These are phyloP conservation scores for Tretioscincus oriximinensis DNA, from an alignment of 2,113 vertebrate genomes.

Conservation along the genomic window DNA sequence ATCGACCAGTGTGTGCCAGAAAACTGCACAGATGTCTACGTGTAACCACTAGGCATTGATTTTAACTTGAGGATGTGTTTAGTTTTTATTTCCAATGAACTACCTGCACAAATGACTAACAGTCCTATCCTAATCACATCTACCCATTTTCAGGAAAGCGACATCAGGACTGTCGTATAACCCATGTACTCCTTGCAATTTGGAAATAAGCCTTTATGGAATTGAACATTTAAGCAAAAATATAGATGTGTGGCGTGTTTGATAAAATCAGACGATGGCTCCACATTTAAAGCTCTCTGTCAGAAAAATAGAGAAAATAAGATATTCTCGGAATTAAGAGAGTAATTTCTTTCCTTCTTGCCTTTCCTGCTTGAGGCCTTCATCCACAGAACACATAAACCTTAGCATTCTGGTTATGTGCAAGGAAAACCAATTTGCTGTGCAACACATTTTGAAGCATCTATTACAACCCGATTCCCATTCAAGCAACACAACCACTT, in stretches of 20 bases:
- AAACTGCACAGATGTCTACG: too few species aligned
- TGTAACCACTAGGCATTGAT: too few species aligned
- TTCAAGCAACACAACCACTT: slow-evolving; percentile 7
- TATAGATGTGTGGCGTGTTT: not conserved
- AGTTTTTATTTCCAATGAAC: too few species aligned
- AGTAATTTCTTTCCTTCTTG: not conserved
- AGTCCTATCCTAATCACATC: too few species aligned
- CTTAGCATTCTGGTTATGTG: not conserved
- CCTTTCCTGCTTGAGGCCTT: not conserved
- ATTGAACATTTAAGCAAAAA: not conserved
- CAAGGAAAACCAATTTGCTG: slow-evolving; percentile 28
- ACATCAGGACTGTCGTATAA: not conserved
- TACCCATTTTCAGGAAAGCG: too few species aligned
- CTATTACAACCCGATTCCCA: slow-evolving; percentile 29
- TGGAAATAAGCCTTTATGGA: not conserved
- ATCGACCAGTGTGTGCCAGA: too few species aligned
- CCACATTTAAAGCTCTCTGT: not conserved
- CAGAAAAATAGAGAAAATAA: not conserved
- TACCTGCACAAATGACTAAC: too few species aligned
- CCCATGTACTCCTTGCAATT: too few species aligned
- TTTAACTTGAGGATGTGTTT: too few species aligned
- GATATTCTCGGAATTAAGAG: slow-evolving; percentile 8
- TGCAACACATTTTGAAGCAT: slow-evolving; percentile 18
- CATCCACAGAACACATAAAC: slow-evolving; percentile 4
- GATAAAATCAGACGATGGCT: not conserved